phyloP scores from a whole-genome alignment of 2,113 vertebrate genomes.

The Empidonax alnorum region DNA sequence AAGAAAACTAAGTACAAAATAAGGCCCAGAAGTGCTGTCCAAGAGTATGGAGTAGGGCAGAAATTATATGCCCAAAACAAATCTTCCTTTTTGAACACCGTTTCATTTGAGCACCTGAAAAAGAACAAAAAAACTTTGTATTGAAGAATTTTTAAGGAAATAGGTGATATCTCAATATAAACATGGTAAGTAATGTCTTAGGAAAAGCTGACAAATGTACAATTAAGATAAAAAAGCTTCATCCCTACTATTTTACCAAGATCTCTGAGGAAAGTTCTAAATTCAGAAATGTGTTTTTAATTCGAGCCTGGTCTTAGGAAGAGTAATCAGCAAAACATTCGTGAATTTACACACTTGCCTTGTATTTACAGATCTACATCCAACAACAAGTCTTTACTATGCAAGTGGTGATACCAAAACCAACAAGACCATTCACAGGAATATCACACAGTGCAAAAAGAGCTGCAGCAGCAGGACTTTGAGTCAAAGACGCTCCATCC shows the following conservation, averaged over 20 bases:
- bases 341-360: not conserved
- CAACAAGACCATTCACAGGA: not conserved
- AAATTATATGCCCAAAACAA: conserved; percentile 96
- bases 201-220: not conserved
- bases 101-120: conserved; percentile 92
- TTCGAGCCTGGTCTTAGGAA: not conserved
- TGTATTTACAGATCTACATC: not conserved
- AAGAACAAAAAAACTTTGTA: conserved; percentile 10
- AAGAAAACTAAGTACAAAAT: conserved; percentile 92
- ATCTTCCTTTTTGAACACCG: conserved; percentile 78
- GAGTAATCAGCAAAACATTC: not conserved
- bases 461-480: not conserved
- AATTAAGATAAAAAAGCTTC: not conserved
- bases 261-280: not conserved
- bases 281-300: not conserved
- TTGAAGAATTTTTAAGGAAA: conserved; percentile 1
- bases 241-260: not conserved
- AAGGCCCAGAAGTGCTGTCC: conserved; percentile 91
- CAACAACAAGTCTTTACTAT: not conserved
- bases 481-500: not conserved
- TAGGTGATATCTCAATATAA: not conserved
- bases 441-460: not conserved
- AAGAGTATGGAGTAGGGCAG: conserved; percentile 93
- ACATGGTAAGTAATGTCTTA: not conserved
- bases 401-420: not conserved